Evolutionary conservation across 2,113 vertebrate genomes (phyloP).

Genomic region (Melanostigma gelatinosum): DNA sequence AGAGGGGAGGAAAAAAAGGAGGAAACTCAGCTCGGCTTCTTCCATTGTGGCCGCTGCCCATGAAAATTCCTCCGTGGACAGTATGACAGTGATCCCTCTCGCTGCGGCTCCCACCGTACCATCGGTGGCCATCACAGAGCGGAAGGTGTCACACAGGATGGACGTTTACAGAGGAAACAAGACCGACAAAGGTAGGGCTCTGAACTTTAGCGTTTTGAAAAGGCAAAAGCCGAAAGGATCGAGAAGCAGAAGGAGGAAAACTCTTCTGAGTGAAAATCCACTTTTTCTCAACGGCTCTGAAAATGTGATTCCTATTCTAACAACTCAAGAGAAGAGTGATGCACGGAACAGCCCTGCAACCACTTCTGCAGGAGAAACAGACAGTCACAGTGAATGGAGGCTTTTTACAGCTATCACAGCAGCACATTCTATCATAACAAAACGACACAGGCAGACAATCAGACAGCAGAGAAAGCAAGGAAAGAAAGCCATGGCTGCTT

Average conservation of each 20-base stretch:
- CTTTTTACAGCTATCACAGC: conserved; percentile 33
- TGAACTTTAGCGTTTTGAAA: conserved; percentile 39
- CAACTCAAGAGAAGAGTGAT: background rate
- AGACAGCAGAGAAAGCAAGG: conserved; percentile 41
- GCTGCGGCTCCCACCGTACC: background rate
- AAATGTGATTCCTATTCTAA: conserved; percentile 7
- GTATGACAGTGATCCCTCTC: conserved; percentile 35
- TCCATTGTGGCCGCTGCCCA: conserved; percentile 28
- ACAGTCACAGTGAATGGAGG: conserved; percentile 30
- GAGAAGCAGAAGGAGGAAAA: conserved; percentile 66
- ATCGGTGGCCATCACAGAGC: background rate
- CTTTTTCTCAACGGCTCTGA: conserved; percentile 16
- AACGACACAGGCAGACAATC: conserved; percentile 40
- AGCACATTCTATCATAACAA: conserved; percentile 2
- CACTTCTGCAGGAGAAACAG: conserved; percentile 1
- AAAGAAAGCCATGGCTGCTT: conserved; percentile 28
- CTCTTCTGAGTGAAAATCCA: conserved; percentile 19
- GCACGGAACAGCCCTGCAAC: background rate
- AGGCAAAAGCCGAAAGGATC: conserved; percentile 52
- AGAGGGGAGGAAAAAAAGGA: conserved; percentile 59
- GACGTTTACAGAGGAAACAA: background rate
- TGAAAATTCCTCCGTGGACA: conserved; percentile 43
- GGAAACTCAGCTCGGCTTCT: conserved; percentile 33
- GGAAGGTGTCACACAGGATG: conserved; percentile 26
- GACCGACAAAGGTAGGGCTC: background rate